Evolutionary conservation across 1,140 invertebrate species (phyloP), one percentile per base, ranked within the genome.

Genomic region (Wasmannia auropunctata): DNA sequence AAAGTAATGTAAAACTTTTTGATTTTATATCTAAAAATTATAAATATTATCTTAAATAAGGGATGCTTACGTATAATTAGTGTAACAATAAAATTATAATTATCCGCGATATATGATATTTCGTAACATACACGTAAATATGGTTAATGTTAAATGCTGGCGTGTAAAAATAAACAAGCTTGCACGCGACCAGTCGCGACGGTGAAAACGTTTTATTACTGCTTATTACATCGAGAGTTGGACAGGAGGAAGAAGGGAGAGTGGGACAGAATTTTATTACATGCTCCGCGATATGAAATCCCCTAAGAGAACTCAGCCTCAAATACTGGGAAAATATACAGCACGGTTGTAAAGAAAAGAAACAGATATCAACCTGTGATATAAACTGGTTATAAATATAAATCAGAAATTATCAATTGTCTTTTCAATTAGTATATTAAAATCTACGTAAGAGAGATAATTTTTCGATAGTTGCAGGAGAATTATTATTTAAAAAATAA

Each of bases 161-260:
- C n/a, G 22, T 8, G 10, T 80, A 40, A 80, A 69, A 80, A 54
- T 54, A 69, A 58, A 77, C 10, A 40, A 34, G 6, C 14, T 6
- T 34, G 4, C 28, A 51, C n/a, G 22, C 31, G 43, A 67, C 37
- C 22, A 49, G 2, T 80, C 22, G 62, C 63, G 46, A 54, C 49
- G 49, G 11, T 74, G 28, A 79, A 67, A 79, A 65, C 46, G 31
- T 22, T 80, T 69, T 40, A 80, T 80, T 67, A 80, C 54, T 51
- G n/a, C 40, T 49, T 40, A n/a, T 58, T 60, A 46, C 14, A 37
- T 51, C 43, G 28, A 65, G 40, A 60, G 16, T 69, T 34, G 8
- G 8, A 25, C 14, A 37, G 14, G 8, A 51, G 10, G 1, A 19
- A 37, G 10, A 40, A 67, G 31, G 19, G 16, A n/a, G n/a, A n/a